phyloP scores from a whole-genome alignment of 2,113 vertebrate species.

The Monarcha castaneiventris region DNA sequence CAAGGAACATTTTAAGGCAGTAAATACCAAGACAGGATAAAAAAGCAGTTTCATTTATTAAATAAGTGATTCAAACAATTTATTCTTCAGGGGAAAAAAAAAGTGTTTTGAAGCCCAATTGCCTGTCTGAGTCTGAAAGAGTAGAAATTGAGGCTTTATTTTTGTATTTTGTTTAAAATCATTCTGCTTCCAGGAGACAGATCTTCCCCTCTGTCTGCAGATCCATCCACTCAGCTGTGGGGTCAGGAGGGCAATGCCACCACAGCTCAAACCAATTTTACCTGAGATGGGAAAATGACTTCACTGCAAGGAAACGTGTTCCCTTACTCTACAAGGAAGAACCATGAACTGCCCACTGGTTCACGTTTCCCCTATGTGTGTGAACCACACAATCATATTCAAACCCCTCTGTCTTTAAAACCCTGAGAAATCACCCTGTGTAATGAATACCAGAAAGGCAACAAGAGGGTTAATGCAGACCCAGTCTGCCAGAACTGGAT shows the following conservation, averaged over 20 bases:
- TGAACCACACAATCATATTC: neutral
- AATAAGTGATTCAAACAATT: neutral
- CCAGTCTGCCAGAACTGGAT: neutral
- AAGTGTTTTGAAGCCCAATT: neutral
- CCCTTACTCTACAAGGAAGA: neutral
- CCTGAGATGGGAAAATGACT: neutral
- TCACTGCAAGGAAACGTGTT: neutral
- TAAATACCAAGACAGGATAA: neutral
- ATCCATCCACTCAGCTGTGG: neutral
- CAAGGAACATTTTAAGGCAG: neutral
- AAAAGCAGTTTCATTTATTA: neutral
- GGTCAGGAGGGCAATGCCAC: neutral
- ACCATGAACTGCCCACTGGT: neutral
- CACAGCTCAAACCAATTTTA: neutral
- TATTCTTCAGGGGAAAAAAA: neutral
- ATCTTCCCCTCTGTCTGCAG: neutral
- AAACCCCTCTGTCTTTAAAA: neutral
- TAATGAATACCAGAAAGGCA: neutral
- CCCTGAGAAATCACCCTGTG: neutral
- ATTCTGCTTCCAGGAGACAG: neutral
- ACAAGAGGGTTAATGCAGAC: neutral
- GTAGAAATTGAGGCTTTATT: neutral
- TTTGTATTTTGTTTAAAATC: neutral
- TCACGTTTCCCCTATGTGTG: neutral
- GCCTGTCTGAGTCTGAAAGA: neutral